A percentile compares a stretch with the other conserved stretches of the same genome.
phyloP scores from a whole-genome alignment of 2,113 vertebrate species.

The Mystacornis crossleyi region DNA sequence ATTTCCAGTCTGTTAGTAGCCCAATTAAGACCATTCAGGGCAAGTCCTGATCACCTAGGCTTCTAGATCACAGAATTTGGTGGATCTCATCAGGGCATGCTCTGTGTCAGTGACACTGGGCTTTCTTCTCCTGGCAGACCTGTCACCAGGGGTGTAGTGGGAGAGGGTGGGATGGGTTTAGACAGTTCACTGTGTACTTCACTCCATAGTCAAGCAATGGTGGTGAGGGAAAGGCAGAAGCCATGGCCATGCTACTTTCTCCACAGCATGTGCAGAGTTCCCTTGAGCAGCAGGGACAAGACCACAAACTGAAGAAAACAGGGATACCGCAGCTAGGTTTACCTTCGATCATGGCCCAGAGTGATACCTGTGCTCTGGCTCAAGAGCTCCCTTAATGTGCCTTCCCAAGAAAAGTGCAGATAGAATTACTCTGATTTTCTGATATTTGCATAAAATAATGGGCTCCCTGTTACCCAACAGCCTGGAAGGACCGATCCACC shows the following conservation, averaged over 20 bases:
- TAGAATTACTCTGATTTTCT: neutral
- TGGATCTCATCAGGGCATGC: neutral
- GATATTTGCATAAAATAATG: neutral
- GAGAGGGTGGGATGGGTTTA: neutral
- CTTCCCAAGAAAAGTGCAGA: neutral
- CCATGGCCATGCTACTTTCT: neutral
- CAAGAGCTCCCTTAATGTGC: neutral
- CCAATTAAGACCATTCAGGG: neutral
- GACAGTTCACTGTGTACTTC: neutral
- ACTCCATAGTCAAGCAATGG: neutral
- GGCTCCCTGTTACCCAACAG: neutral
- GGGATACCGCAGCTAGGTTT: accelerated
- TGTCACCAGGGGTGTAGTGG: accelerated
- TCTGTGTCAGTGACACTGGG: neutral
- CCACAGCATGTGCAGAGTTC: neutral
- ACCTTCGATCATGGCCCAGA: neutral
- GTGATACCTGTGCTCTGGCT: neutral
- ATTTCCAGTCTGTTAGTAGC: neutral
- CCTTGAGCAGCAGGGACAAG: neutral
- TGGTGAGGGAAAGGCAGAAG: neutral
- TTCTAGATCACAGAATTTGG: neutral
- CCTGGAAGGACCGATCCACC: neutral
- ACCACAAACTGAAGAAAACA: neutral
- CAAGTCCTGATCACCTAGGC: neutral
- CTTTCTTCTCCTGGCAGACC: neutral